phyloP scores from a whole-genome alignment of 1,140 invertebrate species.

The Drosophila bocki region DNA sequence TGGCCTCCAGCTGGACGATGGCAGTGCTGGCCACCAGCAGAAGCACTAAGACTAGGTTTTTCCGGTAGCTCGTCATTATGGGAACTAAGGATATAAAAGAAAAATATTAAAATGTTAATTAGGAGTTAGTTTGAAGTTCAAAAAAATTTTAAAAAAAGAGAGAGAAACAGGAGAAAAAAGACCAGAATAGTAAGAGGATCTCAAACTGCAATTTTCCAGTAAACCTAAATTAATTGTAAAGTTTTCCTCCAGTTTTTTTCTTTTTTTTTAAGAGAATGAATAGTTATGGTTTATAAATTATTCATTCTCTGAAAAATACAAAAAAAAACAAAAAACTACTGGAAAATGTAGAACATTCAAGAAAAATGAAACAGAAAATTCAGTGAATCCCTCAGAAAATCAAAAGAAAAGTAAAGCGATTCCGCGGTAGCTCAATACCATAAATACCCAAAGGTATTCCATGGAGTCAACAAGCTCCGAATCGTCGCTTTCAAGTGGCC shows the following conservation, averaged over 20 bases:
- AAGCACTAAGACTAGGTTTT: constrained; percentile 45
- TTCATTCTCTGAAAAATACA: too few species aligned
- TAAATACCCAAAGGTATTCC: constrained; percentile 47
- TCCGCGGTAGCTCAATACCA: not conserved
- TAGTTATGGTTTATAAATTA: too few species aligned
- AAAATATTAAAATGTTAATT: not conserved
- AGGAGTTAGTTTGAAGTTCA: too few species aligned
- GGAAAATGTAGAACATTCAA: not conserved
- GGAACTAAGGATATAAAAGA: not conserved
- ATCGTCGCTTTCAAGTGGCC: constrained; percentile 57
- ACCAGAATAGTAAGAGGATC: too few species aligned
- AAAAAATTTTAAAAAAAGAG: not conserved
- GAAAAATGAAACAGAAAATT: not conserved
- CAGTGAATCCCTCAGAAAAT: not conserved
- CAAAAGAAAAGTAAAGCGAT: constrained; percentile 7
- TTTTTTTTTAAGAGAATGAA: too few species aligned
- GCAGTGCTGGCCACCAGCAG: constrained; percentile 43
- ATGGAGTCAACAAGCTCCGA: constrained; percentile 48
- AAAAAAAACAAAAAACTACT: too few species aligned
- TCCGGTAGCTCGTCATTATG: constrained; percentile 43
- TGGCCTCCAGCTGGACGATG: constrained; percentile 42
- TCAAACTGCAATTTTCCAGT: too few species aligned
- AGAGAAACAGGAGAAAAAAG: too few species aligned
- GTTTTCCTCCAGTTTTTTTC: too few species aligned
- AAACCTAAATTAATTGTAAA: too few species aligned